phyloP scores from a whole-genome alignment of 2,113 vertebrate genomes.

The Strigops habroptila region DNA sequence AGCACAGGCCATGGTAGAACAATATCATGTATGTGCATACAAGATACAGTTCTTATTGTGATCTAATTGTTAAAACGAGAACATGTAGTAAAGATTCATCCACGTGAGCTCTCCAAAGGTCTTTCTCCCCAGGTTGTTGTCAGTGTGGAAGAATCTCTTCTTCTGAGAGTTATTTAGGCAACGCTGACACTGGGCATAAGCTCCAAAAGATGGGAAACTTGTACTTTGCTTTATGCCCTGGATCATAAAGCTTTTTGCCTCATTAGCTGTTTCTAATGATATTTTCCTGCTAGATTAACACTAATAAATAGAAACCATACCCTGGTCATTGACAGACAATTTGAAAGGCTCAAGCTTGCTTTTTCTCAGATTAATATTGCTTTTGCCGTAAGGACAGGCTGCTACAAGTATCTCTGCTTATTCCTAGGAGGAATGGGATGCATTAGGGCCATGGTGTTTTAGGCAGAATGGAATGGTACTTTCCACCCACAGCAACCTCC shows the following conservation, averaged over 20 bases:
- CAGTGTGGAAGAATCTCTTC: accelerated
- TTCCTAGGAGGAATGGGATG: background rate
- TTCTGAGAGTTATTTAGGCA: background rate
- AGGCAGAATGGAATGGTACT: background rate
- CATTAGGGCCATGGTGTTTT: background rate
- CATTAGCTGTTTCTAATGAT: background rate
- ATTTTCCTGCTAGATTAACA: background rate
- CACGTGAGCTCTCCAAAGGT: background rate
- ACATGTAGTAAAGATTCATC: background rate
- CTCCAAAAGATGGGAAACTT: background rate
- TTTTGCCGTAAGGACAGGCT: background rate
- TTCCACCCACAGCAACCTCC: background rate
- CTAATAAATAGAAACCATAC: background rate
- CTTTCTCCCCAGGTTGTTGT: background rate
- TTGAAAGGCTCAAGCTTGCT: background rate
- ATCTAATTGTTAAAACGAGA: background rate
- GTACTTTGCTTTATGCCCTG: background rate
- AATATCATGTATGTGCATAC: accelerated
- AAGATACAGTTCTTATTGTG: background rate
- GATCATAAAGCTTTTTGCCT: background rate
- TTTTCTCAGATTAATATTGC: background rate
- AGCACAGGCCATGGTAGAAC: background rate
- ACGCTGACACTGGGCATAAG: background rate
- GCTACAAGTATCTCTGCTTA: background rate
- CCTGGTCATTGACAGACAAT: background rate